Conservation (phyloP, 64 coral and sea anemone species). For the Porites lutea region DNA sequence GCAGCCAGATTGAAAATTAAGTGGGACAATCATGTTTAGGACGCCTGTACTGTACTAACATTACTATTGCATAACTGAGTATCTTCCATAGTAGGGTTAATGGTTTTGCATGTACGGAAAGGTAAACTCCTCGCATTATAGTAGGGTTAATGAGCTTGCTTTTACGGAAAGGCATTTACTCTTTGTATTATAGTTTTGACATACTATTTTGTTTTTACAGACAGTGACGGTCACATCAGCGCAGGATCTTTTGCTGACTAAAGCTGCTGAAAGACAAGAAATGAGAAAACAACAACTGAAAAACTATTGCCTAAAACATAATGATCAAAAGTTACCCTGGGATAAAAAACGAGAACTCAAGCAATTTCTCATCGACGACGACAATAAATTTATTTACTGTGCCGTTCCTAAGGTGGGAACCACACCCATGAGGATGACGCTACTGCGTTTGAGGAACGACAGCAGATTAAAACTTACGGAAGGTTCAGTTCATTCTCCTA, state of each 20-base stretch:
- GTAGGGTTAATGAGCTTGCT: too few relatives aligned
- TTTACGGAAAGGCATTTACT: too few relatives aligned
- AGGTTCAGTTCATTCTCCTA: not conserved
- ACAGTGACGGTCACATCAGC: not conserved
- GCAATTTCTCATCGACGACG: conserved; percentile 13
- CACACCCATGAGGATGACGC: conserved; percentile 5
- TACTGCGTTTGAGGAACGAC: not conserved
- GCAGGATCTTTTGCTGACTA: not conserved
- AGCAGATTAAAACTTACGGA: not conserved
- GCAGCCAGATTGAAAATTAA: too few relatives aligned
- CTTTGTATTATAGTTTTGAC: too few relatives aligned
- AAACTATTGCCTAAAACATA: conserved; percentile 13
- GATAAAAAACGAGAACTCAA: not conserved
- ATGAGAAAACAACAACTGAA: conserved; percentile 11
- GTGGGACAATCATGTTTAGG: too few relatives aligned
- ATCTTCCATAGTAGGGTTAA: too few relatives aligned
- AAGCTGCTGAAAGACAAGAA: conserved; percentile 9
- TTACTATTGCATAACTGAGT: too few relatives aligned
- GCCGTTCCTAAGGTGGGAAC: conserved; percentile 20
- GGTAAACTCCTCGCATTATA: too few relatives aligned
- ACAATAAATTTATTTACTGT: conserved; percentile 42
- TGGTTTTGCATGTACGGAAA: too few relatives aligned
- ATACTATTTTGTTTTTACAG: not conserved
- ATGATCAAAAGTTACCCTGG: not conserved
- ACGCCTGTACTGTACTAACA: too few relatives aligned